Base-by-base conservation (phyloP, 2,888 invertebrate species). In the Operophtera brumata region DNA sequence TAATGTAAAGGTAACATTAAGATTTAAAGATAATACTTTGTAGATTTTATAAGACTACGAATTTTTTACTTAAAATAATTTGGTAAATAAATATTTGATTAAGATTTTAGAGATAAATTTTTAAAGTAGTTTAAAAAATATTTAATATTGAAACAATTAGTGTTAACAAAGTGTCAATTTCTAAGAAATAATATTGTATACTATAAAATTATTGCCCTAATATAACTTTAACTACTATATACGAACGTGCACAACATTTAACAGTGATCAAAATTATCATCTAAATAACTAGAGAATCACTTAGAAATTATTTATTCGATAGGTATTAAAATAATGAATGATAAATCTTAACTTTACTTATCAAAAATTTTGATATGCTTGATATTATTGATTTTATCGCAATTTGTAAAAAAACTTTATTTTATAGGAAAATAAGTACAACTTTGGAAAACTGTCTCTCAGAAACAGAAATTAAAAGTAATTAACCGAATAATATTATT, bases 201-300 rank as follows among this genome's bases (percentile, higher is more conserved):
- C 74, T 78, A 78, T 75, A 73, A 85, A 86, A 86, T 83, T 84
- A 88, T 88, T 85, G 81, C 80, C 81, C 80, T 84, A 85, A 80
- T 81, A 65, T 78, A 82, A 75, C 11, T 72, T 78, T 77, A 70
- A 72, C 84, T 85, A 86, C 79, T 61, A 62, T 71, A 80, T 81
- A 83, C 75, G 77, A 86, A 85, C 77, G 90, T 90, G 90, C 90
- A 89, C 87, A 86, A 90, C 90, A 89, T 89, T 89, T 88, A 90
- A 90, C 90, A 90, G 90, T 90, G 90, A 86, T 84, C 82, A 82
- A 86, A 87, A 80, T 84, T 84, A 85, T 79, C 78, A 67, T 69
- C 79, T 85, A 86, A 80, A 82, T 71, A 82, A 84, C 83, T 79
- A 78, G 79, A 82, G 71, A 65, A 70, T 66, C 66, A 65, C 68